phyloP scores from a whole-genome alignment of 2,888 invertebrate genomes.

The Heliconius aoede region DNA sequence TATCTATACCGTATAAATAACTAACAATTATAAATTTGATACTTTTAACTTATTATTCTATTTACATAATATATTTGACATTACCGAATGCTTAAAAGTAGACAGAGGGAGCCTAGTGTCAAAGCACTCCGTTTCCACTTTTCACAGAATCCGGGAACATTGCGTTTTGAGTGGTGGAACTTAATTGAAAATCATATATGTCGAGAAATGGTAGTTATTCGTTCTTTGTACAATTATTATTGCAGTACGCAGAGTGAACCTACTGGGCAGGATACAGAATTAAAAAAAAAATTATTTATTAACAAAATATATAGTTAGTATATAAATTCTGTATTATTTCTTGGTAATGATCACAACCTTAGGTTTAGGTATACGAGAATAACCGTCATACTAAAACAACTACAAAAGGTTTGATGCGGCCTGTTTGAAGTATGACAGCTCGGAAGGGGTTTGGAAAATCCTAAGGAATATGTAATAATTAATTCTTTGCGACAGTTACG shows the following conservation, averaged over 20 bases:
- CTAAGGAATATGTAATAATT: constrained; percentile 31
- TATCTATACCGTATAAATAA: constrained; percentile 34
- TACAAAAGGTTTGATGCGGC: not conserved
- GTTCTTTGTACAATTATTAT: too few relatives aligned
- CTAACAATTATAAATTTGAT: not conserved
- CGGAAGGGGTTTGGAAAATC: constrained; percentile 35
- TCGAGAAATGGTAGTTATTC: too few relatives aligned
- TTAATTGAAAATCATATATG: not conserved
- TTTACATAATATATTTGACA: not conserved
- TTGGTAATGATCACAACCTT: not conserved
- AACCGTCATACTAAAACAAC: not conserved
- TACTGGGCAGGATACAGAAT: too few relatives aligned
- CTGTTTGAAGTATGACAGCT: not conserved
- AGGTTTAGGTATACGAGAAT: not conserved
- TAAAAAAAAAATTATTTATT: too few relatives aligned
- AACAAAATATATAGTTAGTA: too few relatives aligned
- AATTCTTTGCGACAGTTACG: not conserved
- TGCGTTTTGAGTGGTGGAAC: not conserved
- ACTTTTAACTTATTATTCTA: constrained; percentile 3
- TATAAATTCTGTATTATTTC: too few relatives aligned
- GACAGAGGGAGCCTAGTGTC: not conserved
- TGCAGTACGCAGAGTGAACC: too few relatives aligned
- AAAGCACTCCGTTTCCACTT: not conserved
- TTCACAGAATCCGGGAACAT: not conserved
- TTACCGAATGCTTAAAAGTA: not conserved